Percentiles rank a stretch among this genome's conserved stretches.
These are phyloP conservation scores for Cyphomyrus discorhynchus DNA, from an alignment of 2,113 vertebrate species.

Conservation along the genomic window DNA sequence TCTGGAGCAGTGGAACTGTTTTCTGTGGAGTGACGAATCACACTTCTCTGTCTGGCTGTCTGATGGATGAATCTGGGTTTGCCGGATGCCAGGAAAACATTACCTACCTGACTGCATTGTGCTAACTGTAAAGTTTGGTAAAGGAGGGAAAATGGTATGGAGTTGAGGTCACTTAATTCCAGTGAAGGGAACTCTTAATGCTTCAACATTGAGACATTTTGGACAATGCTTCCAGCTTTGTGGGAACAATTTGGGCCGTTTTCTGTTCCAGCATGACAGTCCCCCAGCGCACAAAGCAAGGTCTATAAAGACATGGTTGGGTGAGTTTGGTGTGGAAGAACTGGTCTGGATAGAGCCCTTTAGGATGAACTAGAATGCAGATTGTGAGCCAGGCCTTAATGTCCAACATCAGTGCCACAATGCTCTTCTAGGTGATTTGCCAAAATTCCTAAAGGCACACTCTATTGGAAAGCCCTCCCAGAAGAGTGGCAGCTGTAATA, in stretches of 20 bases:
- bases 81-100: background rate
- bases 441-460: background rate
- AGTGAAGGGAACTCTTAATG: background rate
- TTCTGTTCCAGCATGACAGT: background rate
- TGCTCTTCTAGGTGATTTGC: background rate
- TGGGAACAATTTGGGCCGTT: background rate
- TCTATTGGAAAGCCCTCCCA: background rate
- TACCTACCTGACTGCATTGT: background rate
- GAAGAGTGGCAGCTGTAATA: background rate
- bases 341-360: background rate
- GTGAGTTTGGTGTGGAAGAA: background rate
- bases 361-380: background rate
- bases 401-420: background rate
- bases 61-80: background rate
- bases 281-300: background rate
- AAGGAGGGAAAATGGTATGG: background rate
- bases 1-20: background rate
- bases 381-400: background rate
- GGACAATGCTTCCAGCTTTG: background rate
- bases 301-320: background rate
- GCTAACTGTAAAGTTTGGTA: background rate
- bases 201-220: background rate
- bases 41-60: background rate
- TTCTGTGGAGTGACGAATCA: background rate
- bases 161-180: background rate